A percentile compares a stretch with the other conserved stretches of the same genome.
Conservation (phyloP, 2,888 invertebrate species). For the Priocnemis perturbator region DNA sequence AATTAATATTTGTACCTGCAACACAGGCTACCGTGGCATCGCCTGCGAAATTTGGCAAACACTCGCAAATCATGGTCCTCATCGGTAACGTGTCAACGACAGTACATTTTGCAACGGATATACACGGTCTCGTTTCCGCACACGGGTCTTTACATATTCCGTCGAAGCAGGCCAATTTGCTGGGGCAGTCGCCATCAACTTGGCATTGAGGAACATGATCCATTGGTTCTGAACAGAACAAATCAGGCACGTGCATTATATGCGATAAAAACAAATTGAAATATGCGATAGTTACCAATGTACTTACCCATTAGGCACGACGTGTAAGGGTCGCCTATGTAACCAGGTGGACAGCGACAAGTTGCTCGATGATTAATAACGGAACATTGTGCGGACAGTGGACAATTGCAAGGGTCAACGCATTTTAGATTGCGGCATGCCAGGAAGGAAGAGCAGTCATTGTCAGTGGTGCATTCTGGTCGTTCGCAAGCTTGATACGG, state of each 20-base stretch:
- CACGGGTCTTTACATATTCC: slow-evolving; percentile 90
- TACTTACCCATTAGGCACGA: slow-evolving; percentile 80
- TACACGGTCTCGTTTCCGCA: slow-evolving; percentile 85
- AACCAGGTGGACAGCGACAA: slow-evolving; percentile 90
- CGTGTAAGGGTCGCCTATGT: slow-evolving; percentile 85
- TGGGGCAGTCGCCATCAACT: slow-evolving; percentile 90
- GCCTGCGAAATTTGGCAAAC: slow-evolving; percentile 88
- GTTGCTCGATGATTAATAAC: slow-evolving; percentile 86
- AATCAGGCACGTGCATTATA: background rate
- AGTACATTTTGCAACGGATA: slow-evolving; percentile 86
- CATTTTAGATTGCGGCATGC: slow-evolving; percentile 88
- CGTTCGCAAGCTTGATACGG: slow-evolving; percentile 86
- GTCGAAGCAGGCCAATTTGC: slow-evolving; percentile 88
- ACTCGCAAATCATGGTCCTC: slow-evolving; percentile 92
- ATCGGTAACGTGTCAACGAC: slow-evolving; percentile 91
- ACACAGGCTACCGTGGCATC: slow-evolving; percentile 91
- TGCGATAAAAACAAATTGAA: background rate
- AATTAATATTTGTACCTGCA: slow-evolving; percentile 79
- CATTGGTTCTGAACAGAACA: slow-evolving; percentile 74
- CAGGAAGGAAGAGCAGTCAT: slow-evolving; percentile 87
- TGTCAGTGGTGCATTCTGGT: slow-evolving; percentile 85
- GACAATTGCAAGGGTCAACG: slow-evolving; percentile 90
- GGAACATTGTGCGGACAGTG: slow-evolving; percentile 85
- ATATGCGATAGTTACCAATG: background rate
- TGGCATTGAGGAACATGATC: slow-evolving; percentile 81